A percentile compares a stretch with the other conserved stretches of the same genome.
These are phyloP conservation scores for Corynorhinus townsendii DNA, from an alignment of 2,113 vertebrate species.

Conservation along the genomic window DNA sequence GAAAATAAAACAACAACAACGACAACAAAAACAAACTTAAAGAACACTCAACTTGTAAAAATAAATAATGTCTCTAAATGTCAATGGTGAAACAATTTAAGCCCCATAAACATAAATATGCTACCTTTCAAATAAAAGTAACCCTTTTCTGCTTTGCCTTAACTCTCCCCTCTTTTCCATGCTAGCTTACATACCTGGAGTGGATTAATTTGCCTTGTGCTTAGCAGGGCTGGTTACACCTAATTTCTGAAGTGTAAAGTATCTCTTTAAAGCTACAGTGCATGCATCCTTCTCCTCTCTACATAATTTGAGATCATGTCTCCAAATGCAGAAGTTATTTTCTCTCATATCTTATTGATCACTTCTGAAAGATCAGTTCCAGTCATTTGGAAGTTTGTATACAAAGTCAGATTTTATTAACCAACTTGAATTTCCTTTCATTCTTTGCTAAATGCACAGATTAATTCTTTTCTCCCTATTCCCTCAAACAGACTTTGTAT, in stretches of 20 bases:
- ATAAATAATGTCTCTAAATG: not conserved
- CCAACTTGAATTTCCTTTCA: not conserved
- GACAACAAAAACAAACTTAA: not conserved
- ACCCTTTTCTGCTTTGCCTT: not conserved
- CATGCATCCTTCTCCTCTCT: accelerated
- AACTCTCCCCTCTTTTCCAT: not conserved
- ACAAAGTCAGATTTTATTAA: not conserved
- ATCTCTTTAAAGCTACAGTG: not conserved
- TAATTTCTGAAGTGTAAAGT: accelerated
- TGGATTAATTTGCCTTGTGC: not conserved
- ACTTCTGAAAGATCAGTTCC: not conserved
- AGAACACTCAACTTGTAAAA: not conserved
- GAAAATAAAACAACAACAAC: not conserved
- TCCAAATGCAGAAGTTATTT: not conserved
- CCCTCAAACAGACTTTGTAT: not conserved
- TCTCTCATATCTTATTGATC: not conserved
- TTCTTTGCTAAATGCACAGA: not conserved
- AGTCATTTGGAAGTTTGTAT: not conserved
- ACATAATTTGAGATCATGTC: not conserved
- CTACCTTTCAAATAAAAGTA: not conserved
- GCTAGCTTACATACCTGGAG: no score
- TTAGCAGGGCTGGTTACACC: accelerated
- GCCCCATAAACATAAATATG: not conserved
- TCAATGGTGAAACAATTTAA: not conserved
- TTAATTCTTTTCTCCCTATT: not conserved